Evolutionary conservation across 2,797 vertebrate genomes (phyloP), one percentile per base, ranked within the genome.

Genomic region (Rhinatrema bivittatum): DNA sequence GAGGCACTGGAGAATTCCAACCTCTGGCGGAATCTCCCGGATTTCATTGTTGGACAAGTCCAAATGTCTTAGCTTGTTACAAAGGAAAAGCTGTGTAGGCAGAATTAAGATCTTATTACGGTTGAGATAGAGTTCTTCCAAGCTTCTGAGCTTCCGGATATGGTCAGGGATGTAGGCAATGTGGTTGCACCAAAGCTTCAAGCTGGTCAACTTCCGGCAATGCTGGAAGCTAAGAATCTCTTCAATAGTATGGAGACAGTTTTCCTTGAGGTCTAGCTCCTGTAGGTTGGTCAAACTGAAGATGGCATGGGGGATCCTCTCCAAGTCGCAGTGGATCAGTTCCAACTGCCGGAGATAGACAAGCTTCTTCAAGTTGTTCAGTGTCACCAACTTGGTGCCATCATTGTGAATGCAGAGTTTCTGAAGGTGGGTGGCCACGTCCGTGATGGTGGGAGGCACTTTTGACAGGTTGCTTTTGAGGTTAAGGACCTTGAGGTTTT

Each of bases 211-310:
- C 34, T 88, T 88, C 11, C 65, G 73, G 44, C 91, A 94, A 51
- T 95, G 91, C 66, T 95, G 92, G 36, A 94, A 69, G 43, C 91
- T 94, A 23, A 94, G 76, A 36, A 94, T 89, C 66, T 94, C 91
- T 46, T 93, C 91, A 4, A 93, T 85, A 2, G 89, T 87, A 25
- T 73, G 78, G 5, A 95, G 76, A 38, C 78, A 85, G 65, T 95
- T 95, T 12, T 91, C 90, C 40, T 69, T 84, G 25, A 94, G 73
- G 65, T 93, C 90, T 27, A 94, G 46, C 51, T 89, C 86, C 60
- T 93, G 88, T 29, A 95, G 63, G 1, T 81, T 86, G 3, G 44
- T 63, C 23, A 95, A 74, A 56, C 88, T 91, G 62, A 94, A 94
- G 26, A 94, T 61, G 0, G 91, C 87, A 2, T 89, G 91, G 2